Percentiles rank a stretch among this genome's conserved stretches.
phyloP scores from a whole-genome alignment of 1,140 invertebrate genomes.

The fruit fly (Drosophila melanogaster) region DNA sequence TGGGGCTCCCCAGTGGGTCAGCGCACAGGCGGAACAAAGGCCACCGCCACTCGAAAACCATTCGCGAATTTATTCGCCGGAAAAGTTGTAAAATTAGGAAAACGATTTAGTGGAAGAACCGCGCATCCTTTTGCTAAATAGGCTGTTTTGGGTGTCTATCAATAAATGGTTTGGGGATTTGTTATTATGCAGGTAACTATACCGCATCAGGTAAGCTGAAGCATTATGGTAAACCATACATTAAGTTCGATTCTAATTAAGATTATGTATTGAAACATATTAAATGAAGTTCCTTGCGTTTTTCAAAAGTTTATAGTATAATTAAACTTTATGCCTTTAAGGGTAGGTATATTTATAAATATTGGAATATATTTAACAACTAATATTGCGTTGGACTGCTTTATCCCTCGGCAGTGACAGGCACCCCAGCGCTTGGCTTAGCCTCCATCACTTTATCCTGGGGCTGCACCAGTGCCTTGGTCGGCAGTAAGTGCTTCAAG shows the following conservation, averaged over 20 bases:
- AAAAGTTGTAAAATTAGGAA: conserved; percentile 41
- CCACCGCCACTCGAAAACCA: conserved; percentile 9
- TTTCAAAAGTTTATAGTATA: neutral
- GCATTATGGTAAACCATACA: neutral
- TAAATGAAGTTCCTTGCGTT: too few species aligned
- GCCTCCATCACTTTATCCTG: neutral
- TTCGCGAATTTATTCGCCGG: conserved; percentile 45
- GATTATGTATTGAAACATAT: neutral
- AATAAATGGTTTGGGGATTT: neutral
- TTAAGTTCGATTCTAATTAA: too few species aligned
- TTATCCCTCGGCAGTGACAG: conserved; percentile 56
- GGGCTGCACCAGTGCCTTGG: conserved; percentile 79
- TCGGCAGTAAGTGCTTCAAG: conserved; percentile 86
- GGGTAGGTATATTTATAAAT: conserved; percentile 4
- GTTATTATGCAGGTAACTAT: too few species aligned
- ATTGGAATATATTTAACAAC: conserved; percentile 8
- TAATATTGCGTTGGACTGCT: neutral
- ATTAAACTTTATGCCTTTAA: neutral
- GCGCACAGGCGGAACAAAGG: neutral
- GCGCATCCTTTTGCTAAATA: neutral
- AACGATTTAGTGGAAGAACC: conserved; percentile 46
- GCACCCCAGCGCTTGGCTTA: neutral
- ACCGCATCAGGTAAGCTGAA: too few species aligned
- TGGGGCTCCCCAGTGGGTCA: conserved; percentile 27
- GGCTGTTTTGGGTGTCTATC: too few species aligned